Evolutionary conservation across 2,113 vertebrate species (phyloP), one percentile per base, ranked within the genome.

Genomic region (Columbina picui): DNA sequence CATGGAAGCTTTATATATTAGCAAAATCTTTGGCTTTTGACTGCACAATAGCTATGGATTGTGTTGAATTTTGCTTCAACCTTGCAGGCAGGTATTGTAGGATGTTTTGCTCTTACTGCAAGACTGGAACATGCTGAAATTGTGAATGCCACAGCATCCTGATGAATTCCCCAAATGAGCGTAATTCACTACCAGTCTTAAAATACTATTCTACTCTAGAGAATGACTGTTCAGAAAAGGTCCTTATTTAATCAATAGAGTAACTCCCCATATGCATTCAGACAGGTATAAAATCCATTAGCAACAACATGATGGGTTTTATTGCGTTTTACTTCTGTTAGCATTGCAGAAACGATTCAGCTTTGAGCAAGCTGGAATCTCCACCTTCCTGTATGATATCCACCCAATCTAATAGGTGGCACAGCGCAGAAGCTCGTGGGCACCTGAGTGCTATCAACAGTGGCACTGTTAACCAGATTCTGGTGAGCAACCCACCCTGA

Each of bases 241-340:
- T 84, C 69, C 34, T 84, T 84, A 84, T 88, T 93, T 84, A 93
- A 88, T 94, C 80, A 68, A 49, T 84, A 93, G 60, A 45, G 52
- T 84, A 89, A 73, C 49, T 93, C 88, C 30, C 38, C 0, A 0
- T 47, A 26, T 69, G 59, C 60, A 13, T 67, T 81, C 60, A 89
- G 75, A 63, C 76, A 23, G 43, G 34, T 39, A 64, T 81, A 78
- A 92, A 90, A 93, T 75, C 38, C 34, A 21, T n/a, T 81, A 75
- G 64, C 81, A 84, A 56, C 75, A 94, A 45, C 27, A 22, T 50
- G 55, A 80, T 85, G 67, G 30, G 18, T 36, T 88, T 93, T 92
- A 89, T 81, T 86, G 67, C 85, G 90, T 88, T 96, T 80, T 86
- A 67, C 64, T 93, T 93, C 79, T 89, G 7, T 81, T 93, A 91